Evolutionary conservation across 2,797 vertebrate species (phyloP).

Genomic region (Anguilla megastoma): DNA sequence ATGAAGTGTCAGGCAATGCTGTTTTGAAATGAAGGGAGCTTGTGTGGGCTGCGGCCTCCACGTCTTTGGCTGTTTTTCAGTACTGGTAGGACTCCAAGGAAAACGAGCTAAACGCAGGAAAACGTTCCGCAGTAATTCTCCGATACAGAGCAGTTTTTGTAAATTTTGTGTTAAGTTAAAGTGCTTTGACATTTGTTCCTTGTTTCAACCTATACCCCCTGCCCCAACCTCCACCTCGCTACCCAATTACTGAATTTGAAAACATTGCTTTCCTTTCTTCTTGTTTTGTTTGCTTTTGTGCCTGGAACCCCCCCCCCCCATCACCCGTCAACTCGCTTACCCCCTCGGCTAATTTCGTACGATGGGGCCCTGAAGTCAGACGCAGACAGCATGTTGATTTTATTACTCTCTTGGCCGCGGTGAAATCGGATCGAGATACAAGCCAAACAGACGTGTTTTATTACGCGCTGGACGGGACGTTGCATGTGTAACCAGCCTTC

Average conservation of each 20-base stretch:
- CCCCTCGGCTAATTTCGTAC: constrained; percentile 58
- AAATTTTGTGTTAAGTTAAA: background rate
- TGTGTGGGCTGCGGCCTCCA: constrained; percentile 10
- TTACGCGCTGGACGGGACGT: constrained; percentile 39
- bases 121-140: background rate
- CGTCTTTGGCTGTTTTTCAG: background rate
- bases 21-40: background rate
- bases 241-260: constrained; percentile 34
- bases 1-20: background rate
- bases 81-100: background rate
- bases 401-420: constrained; percentile 46
- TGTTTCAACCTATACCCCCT: background rate
- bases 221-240: background rate
- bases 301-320: constrained; percentile 38
- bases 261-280: constrained; percentile 33
- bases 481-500: constrained; percentile 35
- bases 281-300: constrained; percentile 29
- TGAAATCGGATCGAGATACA: constrained; percentile 35
- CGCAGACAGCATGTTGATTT: constrained; percentile 52
- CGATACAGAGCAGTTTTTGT: background rate
- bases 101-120: background rate
- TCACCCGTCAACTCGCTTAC: background rate
- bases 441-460: constrained; percentile 43
- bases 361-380: constrained; percentile 55
- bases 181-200: background rate